A percentile compares a stretch with the other conserved stretches of the same genome.
These are phyloP conservation scores for Nixonia krombeini DNA, from an alignment of 1,140 invertebrate species.

Conservation along the genomic window DNA sequence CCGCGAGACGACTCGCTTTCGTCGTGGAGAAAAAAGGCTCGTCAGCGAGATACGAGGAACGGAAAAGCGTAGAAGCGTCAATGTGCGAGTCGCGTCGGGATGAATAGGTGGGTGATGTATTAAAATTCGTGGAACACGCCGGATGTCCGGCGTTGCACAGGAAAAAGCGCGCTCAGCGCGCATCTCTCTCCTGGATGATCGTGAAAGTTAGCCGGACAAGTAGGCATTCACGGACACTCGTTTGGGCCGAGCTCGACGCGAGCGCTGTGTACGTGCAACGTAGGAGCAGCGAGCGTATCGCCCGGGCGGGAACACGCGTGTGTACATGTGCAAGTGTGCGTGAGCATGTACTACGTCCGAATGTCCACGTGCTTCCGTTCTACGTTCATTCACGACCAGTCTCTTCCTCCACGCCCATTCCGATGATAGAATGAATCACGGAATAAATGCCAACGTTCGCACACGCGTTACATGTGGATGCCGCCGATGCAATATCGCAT, in stretches of 20 bases:
- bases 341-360: not conserved
- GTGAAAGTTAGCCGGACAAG: slow-evolving; percentile 8
- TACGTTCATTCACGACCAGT: slow-evolving; percentile 14
- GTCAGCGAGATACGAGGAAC: too few relatives aligned
- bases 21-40: too few relatives aligned
- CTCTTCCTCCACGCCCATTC: slow-evolving; percentile 8
- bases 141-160: slow-evolving; percentile 18
- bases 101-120: slow-evolving; percentile 5
- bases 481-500: too few relatives aligned
- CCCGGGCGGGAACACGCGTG: too few relatives aligned
- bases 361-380: slow-evolving; percentile 12
- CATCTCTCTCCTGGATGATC: slow-evolving; percentile 6
- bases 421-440: slow-evolving; percentile 14
- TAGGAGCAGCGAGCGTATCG: too few relatives aligned
- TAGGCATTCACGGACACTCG: slow-evolving; percentile 1
- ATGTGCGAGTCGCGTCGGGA: slow-evolving; percentile 16
- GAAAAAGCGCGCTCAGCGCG: slow-evolving; percentile 6
- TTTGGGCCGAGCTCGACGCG: slow-evolving; percentile 1
- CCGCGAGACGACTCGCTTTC: too few relatives aligned
- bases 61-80: slow-evolving; percentile 4
- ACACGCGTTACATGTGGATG: not conserved
- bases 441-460: slow-evolving; percentile 9
- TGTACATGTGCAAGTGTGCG: not conserved
- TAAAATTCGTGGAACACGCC: slow-evolving; percentile 16
- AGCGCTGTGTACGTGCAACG: too few relatives aligned